Conservation (phyloP, 2,113 vertebrate genomes). For the Ivindomyrus marchei region DNA sequence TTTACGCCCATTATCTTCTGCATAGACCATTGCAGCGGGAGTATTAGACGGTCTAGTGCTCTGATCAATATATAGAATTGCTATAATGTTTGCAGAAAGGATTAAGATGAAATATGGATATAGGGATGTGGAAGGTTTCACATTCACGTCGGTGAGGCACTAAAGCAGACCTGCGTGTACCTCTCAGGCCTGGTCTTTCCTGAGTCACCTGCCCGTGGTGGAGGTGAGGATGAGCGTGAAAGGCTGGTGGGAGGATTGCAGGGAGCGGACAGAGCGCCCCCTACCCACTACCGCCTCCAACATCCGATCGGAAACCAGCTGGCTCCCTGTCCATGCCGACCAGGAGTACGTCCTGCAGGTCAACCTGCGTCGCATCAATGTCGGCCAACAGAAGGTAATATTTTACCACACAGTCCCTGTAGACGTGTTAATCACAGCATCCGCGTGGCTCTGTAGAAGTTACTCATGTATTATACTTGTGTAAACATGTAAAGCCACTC, state of each 20-base stretch:
- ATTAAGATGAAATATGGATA: not conserved
- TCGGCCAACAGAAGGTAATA: conserved; percentile 50
- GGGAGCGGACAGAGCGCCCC: conserved; percentile 60
- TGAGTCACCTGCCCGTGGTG: conserved; percentile 81
- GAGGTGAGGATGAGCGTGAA: conserved; percentile 75
- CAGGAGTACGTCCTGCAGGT: conserved; percentile 95
- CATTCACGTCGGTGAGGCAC: not conserved
- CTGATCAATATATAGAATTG: not conserved
- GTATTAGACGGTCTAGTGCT: not conserved
- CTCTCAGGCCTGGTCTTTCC: conserved; percentile 79
- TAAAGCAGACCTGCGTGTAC: conserved; percentile 5
- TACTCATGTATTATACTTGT: not conserved
- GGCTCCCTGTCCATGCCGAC: conserved; percentile 85
- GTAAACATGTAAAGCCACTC: not conserved
- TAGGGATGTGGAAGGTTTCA: not conserved
- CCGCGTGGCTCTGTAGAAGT: not conserved
- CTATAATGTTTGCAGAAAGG: not conserved
- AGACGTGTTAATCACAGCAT: not conserved
- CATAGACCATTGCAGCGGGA: not conserved
- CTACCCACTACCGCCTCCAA: conserved; percentile 54
- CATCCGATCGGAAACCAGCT: conserved; percentile 67
- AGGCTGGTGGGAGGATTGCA: conserved; percentile 77
- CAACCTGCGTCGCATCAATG: conserved; percentile 68
- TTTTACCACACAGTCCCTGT: not conserved
- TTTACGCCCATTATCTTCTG: not conserved